These are phyloP conservation scores for Sander vitreus DNA, from an alignment of 2,113 vertebrate genomes.

Conservation along the genomic window DNA sequence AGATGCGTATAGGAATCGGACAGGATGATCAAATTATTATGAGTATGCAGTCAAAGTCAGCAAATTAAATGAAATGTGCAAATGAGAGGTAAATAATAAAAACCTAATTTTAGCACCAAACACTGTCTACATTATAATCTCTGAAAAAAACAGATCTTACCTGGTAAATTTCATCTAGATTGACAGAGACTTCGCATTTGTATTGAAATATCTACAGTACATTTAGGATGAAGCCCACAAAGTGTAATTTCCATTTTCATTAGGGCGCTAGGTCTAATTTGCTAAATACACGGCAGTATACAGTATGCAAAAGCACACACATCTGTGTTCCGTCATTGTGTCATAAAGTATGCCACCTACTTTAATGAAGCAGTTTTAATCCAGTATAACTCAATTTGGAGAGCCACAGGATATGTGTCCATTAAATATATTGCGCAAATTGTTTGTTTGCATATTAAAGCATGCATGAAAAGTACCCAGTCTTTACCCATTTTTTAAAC, in stretches of 20 bases:
- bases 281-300: background rate
- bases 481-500: conserved; percentile 51
- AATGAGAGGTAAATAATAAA: background rate
- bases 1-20: background rate
- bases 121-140: background rate
- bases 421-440: conserved; percentile 37
- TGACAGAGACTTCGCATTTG: background rate
- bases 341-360: background rate
- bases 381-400: conserved; percentile 4
- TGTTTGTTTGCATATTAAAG: conserved; percentile 57
- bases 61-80: background rate
- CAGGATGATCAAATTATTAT: background rate
- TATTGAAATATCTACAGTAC: background rate
- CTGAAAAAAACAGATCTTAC: background rate
- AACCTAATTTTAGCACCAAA: background rate
- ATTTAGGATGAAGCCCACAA: background rate
- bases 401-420: conserved; percentile 9
- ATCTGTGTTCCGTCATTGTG: background rate
- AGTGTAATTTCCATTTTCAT: background rate
- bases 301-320: background rate
- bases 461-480: conserved; percentile 55
- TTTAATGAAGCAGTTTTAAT: background rate
- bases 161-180: background rate
- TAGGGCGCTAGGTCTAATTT: background rate
- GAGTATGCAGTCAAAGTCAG: background rate